Percentiles rank a stretch among this genome's conserved stretches.
phyloP scores from a whole-genome alignment of 2,113 vertebrate genomes.

The Salminus brasiliensis region DNA sequence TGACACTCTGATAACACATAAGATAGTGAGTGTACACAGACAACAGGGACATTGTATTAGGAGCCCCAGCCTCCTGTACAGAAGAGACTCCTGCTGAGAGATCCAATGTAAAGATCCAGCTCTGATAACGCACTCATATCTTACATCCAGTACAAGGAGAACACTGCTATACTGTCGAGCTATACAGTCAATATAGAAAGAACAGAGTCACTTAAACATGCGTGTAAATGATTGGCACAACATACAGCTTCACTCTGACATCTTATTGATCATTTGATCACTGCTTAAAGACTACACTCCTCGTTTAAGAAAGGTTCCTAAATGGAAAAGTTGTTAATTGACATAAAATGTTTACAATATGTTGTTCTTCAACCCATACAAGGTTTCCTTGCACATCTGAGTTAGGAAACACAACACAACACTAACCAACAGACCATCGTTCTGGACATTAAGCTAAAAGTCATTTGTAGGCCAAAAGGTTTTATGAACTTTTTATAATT shows the following conservation, averaged over 20 bases:
- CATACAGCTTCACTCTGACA: neutral
- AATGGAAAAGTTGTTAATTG: no score
- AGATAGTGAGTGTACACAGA: slow-evolving; percentile 33
- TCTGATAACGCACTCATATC: slow-evolving; percentile 5
- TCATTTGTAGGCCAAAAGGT: no score
- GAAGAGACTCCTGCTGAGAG: neutral
- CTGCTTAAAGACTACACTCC: neutral
- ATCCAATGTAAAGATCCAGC: slow-evolving; percentile 34
- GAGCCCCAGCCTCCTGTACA: neutral
- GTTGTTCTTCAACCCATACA: no score
- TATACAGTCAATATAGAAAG: slow-evolving; percentile 2
- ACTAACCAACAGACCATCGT: no score
- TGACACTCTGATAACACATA: slow-evolving; percentile 42
- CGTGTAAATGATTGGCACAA: neutral
- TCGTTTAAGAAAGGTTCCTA: no score
- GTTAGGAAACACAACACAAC: no score
- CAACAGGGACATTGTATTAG: slow-evolving; percentile 35
- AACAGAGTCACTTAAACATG: neutral
- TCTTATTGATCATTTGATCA: neutral
- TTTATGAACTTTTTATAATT: no score
- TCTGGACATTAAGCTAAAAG: no score
- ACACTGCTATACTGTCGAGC: slow-evolving; percentile 6
- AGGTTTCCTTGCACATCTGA: no score
- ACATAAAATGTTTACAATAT: no score
- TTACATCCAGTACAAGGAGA: slow-evolving; percentile 18